Percentiles rank a stretch among this genome's conserved stretches.
Evolutionary conservation across 1,140 invertebrate genomes (phyloP).

Genomic region (Helicoverpa armigera): DNA sequence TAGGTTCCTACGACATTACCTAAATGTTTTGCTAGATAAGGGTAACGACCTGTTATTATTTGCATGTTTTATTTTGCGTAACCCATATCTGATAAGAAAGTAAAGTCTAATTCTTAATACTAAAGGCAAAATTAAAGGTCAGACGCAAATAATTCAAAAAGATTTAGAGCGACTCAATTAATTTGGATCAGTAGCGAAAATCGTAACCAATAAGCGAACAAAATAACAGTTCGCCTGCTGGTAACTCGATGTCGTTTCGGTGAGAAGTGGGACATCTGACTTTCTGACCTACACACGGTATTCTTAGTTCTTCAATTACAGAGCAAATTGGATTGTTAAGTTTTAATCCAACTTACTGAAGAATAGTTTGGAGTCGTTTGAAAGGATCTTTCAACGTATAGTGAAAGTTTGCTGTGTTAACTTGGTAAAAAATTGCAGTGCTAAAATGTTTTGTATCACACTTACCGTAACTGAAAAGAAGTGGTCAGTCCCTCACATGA

Average conservation of each 20-base stretch:
- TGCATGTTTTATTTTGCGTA: no score
- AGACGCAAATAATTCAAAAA: background rate
- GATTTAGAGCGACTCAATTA: constrained; percentile 17
- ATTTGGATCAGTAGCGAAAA: constrained; percentile 57
- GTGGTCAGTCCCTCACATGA: constrained; percentile 74
- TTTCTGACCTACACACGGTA: constrained; percentile 69
- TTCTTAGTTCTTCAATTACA: constrained; percentile 48
- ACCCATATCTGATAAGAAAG: no score
- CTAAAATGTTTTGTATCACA: constrained; percentile 34
- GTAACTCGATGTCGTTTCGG: constrained; percentile 68
- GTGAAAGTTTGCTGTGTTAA: constrained; percentile 38
- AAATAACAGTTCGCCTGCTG: constrained; percentile 69
- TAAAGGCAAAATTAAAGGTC: background rate
- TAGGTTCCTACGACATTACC: no score
- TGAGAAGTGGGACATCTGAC: constrained; percentile 76
- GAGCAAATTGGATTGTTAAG: background rate
- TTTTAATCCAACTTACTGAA: background rate
- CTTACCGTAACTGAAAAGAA: constrained; percentile 75
- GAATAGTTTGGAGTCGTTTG: background rate
- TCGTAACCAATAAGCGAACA: constrained; percentile 61
- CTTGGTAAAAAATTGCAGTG: constrained; percentile 25
- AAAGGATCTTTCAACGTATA: background rate
- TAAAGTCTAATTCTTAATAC: no score
- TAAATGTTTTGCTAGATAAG: no score
- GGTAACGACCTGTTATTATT: no score